phyloP scores from a whole-genome alignment of 2,888 invertebrate species.

The Didymodactylos carnosus region DNA sequence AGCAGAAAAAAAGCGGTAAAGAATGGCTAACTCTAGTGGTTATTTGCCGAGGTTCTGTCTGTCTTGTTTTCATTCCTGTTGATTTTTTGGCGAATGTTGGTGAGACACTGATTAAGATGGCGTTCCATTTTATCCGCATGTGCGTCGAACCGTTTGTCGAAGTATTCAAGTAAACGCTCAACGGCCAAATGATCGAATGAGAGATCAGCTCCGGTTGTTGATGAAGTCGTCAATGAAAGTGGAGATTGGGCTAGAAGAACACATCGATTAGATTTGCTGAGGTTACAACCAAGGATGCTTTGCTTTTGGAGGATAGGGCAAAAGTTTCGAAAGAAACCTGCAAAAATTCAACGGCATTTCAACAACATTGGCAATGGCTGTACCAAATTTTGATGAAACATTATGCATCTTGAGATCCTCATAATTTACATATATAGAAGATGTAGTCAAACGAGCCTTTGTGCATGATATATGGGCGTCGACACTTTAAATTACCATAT shows the following conservation, averaged over 20 bases:
- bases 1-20: no score
- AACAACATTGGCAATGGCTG: no score
- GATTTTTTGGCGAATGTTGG: neutral
- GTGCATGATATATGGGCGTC: no score
- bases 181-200: neutral
- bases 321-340: neutral
- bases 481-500: no score
- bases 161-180: neutral
- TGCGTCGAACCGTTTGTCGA: neutral
- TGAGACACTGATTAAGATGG: neutral
- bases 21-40: no score
- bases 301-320: neutral
- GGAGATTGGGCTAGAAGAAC: neutral
- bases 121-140: neutral
- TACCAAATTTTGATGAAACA: no score
- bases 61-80: neutral
- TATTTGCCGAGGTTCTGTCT: no score
- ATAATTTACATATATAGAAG: no score
- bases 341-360: no score
- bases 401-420: no score
- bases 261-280: neutral
- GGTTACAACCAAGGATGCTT: neutral
- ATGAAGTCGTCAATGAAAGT: neutral
- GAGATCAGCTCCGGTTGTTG: neutral
- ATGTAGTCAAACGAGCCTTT: no score